Evolutionary conservation across 2,888 invertebrate species (phyloP), one percentile per base, ranked within the genome.

Genomic region (Lamellibrachia columna): DNA sequence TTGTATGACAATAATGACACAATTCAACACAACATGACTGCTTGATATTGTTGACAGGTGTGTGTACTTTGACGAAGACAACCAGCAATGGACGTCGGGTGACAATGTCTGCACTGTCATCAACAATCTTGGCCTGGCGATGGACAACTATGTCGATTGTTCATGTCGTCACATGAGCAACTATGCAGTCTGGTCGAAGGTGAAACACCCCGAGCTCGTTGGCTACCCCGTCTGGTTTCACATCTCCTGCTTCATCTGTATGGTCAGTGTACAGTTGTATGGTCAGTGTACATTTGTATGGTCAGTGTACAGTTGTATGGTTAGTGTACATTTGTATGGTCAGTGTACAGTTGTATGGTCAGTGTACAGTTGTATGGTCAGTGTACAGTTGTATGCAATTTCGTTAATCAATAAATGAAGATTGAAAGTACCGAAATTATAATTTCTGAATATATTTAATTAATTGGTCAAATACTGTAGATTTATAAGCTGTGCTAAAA

Each of bases 171-270:
- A 96, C 94, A 94, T 96, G 94, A 95, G 96, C 40, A 95, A 95
- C 92, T 96, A 96, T 93, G 95, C 96, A 75, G 96, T 91, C 2
- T 53, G 15, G 91, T 95, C 95, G 9, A 93, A 94, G 7, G 94
- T 94, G 22, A 93, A 94, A 11, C 95, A 95, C 92, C 93, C 94
- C 3, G 94, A 94, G 55, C 93, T 95, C 28, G 95, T 96, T 7
- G 96, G 96, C 60, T 96, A 96, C 93, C 94, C 95, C 9, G 93
- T 95, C 52, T 96, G 96, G 95, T 96, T 96, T 94, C 95, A 95
- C 94, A 94, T 96, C 40, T 94, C 95, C 91, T 95, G 95, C 93
- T 95, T 95, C 93, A 95, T 96, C n/a, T 95, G 95, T 93, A 95
- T 96, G 95, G 96, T 96, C 94, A 94, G 95, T 75, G 75, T 75